Evolutionary conservation across 2,888 invertebrate genomes (phyloP), one percentile per base, ranked within the genome.

Genomic region (Lycia hirtaria): DNA sequence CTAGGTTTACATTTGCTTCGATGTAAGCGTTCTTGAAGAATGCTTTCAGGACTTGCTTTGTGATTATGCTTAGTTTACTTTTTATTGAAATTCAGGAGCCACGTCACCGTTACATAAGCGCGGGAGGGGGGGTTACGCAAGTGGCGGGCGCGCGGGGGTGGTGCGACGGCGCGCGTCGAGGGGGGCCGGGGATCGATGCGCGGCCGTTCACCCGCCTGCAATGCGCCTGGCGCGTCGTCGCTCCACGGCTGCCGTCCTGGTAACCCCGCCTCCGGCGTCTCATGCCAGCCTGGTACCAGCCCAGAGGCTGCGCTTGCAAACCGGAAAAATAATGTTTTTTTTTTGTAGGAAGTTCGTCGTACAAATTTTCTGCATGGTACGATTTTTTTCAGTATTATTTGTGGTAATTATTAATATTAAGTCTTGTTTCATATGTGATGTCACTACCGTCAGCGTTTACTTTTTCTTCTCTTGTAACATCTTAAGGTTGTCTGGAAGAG

Each of bases 171-270:
- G 37, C 37, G 37, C 37, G 37, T 37, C 37, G 37, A 14, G 33
- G 59, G 60, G 69, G 69, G 67, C 67, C 73, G 69, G 76, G 76
- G 90, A 90, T 91, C 92, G 91, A 90, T 91, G 90, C 81, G 81
- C 82, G 91, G 92, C 85, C 87, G 87, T 90, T 90, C 87, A 90
- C 90, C 90, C 91, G 91, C 88, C 91, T 89, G 89, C 90, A 90
- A 85, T 90, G 90, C 90, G 91, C 87, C 87, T 83, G 76, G 68
- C 74, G 75, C 71, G 70, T 66, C 65, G 67, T 59, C 63, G 50
- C 37, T 17, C 19, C 56, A 17, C 50, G 47, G 41, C 28, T 49
- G 54, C 32, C 41, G 50, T 44, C 55, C 52, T 40, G 45, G 53
- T 53, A 38, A 15, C 22, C 20, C 24, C 41, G n/a, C 79, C 64